phyloP scores from a whole-genome alignment of 23 tunicate species.

The Aplidium turbinatum region DNA sequence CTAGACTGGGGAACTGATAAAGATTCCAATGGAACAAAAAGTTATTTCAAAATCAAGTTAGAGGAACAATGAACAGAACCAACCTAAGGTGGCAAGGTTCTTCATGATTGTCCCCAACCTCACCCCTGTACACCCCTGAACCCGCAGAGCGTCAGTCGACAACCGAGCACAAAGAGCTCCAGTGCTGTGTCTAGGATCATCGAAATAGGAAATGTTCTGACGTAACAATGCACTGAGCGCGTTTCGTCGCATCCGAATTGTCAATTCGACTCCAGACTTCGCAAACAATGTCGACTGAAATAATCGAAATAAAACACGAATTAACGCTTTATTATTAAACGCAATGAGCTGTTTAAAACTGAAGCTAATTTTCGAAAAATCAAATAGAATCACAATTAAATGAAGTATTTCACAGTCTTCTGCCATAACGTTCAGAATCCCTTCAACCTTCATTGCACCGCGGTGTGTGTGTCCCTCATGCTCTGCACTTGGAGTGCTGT shows the following conservation, averaged over 20 bases:
- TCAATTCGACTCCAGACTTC: conserved; percentile 18
- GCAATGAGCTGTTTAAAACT: background rate
- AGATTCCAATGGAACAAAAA: too few species aligned
- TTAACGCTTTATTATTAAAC: background rate
- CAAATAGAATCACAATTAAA: too few species aligned
- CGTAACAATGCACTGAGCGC: background rate
- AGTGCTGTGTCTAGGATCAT: conserved; percentile 1
- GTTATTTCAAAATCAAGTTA: too few species aligned
- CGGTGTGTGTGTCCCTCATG: too few species aligned
- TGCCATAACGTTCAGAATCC: too few species aligned
- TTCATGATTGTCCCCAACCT: conserved; percentile 7
- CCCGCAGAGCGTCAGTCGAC: background rate
- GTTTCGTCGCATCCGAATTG: background rate
- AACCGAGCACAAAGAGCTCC: conserved; percentile 5
- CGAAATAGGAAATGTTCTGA: conserved; percentile 14
- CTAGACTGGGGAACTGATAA: too few species aligned
- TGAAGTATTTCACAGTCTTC: too few species aligned
- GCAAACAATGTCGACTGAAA: conserved; percentile 28
- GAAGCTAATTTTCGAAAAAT: background rate
- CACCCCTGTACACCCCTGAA: conserved; percentile 11
- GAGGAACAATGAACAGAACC: too few species aligned
- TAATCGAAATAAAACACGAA: background rate
- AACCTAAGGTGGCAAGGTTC: background rate
- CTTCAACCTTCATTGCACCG: too few species aligned
- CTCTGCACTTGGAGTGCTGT: too few species aligned